Evolutionary conservation across 2,113 vertebrate species (phyloP).

Genomic region (Bagarius yarrelli): DNA sequence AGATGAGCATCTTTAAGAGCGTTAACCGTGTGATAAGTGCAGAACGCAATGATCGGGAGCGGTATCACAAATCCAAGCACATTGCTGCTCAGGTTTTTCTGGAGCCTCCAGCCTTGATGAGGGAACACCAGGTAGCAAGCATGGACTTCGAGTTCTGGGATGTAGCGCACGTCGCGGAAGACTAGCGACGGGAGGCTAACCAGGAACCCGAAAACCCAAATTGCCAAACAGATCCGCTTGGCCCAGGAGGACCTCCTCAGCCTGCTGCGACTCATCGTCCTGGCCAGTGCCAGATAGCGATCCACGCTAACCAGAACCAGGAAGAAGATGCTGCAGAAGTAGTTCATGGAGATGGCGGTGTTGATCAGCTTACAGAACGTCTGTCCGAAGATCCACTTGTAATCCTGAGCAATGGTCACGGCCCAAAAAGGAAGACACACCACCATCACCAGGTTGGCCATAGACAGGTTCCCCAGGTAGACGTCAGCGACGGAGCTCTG

Average conservation of each 20-base stretch:
- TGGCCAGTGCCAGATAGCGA: slow-evolving; percentile 67
- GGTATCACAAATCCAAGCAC: slow-evolving; percentile 65
- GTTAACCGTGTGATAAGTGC: slow-evolving; percentile 59
- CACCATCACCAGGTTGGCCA: slow-evolving; percentile 66
- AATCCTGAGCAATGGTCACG: slow-evolving; percentile 55
- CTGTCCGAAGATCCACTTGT: slow-evolving; percentile 66
- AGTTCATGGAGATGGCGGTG: slow-evolving; percentile 65
- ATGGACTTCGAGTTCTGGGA: slow-evolving; percentile 21
- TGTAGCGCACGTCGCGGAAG: slow-evolving; percentile 39
- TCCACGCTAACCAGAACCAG: slow-evolving; percentile 67
- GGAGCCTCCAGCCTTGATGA: slow-evolving; percentile 53
- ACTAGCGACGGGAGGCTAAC: slow-evolving; percentile 53
- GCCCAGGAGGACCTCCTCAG: slow-evolving; percentile 58
- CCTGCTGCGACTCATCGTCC: slow-evolving; percentile 55
- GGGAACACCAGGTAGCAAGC: slow-evolving; percentile 67
- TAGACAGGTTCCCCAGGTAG: slow-evolving; percentile 68
- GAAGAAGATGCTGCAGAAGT: slow-evolving; percentile 64
- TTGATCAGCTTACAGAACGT: slow-evolving; percentile 64
- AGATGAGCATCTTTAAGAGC: slow-evolving; percentile 63
- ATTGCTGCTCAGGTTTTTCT: slow-evolving; percentile 58
- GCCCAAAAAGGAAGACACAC: slow-evolving; percentile 68
- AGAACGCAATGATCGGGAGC: slow-evolving; percentile 54
- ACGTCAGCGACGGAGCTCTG: slow-evolving; percentile 63
- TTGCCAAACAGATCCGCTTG: slow-evolving; percentile 56
- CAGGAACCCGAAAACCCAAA: slow-evolving; percentile 56